Evolutionary conservation across 2,113 vertebrate species (phyloP).

Genomic region (Psittacara wagleri): DNA sequence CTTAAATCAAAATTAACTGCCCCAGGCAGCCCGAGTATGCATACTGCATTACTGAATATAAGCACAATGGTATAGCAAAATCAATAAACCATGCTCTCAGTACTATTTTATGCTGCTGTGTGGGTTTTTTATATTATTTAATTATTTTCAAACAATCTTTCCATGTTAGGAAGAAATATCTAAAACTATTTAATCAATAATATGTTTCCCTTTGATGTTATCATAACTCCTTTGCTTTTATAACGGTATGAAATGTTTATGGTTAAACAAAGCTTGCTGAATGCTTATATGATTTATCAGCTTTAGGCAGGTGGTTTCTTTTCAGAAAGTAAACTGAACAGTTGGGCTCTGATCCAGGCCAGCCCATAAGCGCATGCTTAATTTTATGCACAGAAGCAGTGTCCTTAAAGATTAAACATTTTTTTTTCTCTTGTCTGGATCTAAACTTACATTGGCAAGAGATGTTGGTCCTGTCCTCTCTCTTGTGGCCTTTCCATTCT

Average conservation of each 20-base stretch:
- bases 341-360: neutral
- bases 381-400: neutral
- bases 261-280: constrained; percentile 8
- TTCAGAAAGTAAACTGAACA: neutral
- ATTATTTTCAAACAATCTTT: neutral
- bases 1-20: neutral
- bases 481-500: neutral
- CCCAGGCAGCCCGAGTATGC: neutral
- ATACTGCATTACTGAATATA: neutral
- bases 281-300: constrained; percentile 45
- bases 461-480: neutral
- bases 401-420: neutral
- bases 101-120: neutral
- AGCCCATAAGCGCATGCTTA: neutral
- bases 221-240: constrained; percentile 4
- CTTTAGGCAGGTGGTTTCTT: constrained; percentile 20
- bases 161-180: neutral
- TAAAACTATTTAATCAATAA: constrained; percentile 30
- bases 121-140: neutral
- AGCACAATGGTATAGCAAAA: neutral
- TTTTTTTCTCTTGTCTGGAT: neutral
- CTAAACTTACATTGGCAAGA: neutral
- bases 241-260: neutral
- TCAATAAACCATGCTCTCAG: neutral
- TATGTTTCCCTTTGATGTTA: constrained; percentile 1